Evolutionary conservation across 2,888 invertebrate genomes (phyloP), one percentile per base, ranked within the genome.

Genomic region (Mesodorylaimus sp.): DNA sequence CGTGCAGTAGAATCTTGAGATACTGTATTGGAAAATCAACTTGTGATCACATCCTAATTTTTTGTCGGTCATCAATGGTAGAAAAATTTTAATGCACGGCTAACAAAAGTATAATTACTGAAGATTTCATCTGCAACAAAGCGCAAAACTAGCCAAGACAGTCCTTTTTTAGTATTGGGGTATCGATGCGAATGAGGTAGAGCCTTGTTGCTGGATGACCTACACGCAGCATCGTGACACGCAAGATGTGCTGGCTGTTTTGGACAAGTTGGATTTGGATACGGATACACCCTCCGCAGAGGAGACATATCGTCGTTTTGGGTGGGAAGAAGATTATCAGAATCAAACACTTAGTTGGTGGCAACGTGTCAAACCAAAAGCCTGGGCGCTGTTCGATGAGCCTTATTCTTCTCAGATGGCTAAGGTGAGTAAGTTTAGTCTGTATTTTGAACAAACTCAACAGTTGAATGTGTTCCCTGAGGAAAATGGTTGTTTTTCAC

Each of bases 331-430:
- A 64, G 86, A 86, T 66, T 91, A 86, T 69, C 80, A 80, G 70
- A 82, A 81, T 59, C 87, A 86, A 57, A 84, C 57, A 45, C 50
- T 73, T 28, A 68, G 65, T 45, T 65, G 63, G 54, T 97, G 95
- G 95, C 93, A 95, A 73, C 79, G 82, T 64, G 77, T 85, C 66
- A 91, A 95, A 69, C 95, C 93, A 38, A 86, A 87, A 72, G 84
- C 95, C 69, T 97, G 95, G 95, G 89, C 93, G 37, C 76, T 97
- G 52, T 97, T 97, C 69, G 97, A 97, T 68, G 97, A 97, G 70
- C 97, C 97, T 1, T 95, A 95, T 71, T 95, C 93, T 65, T 95
- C 95, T 49, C 84, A 83, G 65, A 80, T 85, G 61, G 93, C 95
- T 56, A 95, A 95, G 81, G 93, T 91, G 73, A 13, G 48, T n/a